Percentiles rank a stretch among this genome's conserved stretches.
Evolutionary conservation across 2,888 invertebrate species (phyloP).

Genomic region (Mantis religiosa): DNA sequence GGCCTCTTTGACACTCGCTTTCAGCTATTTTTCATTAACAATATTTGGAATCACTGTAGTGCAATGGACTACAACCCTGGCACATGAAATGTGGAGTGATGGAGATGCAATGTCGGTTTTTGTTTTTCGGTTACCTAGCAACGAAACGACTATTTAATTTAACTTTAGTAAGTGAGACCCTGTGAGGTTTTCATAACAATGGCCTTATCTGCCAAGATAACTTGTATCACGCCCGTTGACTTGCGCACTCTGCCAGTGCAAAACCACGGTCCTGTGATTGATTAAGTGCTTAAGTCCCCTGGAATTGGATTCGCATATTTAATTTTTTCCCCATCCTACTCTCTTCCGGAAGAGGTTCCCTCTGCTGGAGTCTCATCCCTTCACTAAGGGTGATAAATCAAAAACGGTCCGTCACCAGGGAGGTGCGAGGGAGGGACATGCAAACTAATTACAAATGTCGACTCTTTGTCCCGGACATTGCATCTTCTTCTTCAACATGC

Average conservation of each 20-base stretch:
- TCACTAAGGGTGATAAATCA: slow-evolving; percentile 9
- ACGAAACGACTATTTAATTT: background rate
- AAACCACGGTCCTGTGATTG: slow-evolving; percentile 16
- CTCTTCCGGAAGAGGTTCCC: background rate
- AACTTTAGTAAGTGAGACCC: background rate
- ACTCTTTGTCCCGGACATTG: background rate
- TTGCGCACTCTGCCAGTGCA: background rate
- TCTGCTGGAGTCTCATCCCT: background rate
- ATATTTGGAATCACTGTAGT: too few species aligned
- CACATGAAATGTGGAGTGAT: too few species aligned
- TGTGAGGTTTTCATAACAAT: background rate
- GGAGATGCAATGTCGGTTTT: too few species aligned
- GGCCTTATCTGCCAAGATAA: background rate
- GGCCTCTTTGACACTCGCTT: too few species aligned
- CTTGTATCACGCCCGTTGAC: background rate
- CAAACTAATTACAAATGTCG: slow-evolving; percentile 14
- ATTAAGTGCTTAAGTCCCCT: slow-evolving; percentile 27
- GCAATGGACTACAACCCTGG: too few species aligned
- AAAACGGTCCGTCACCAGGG: slow-evolving; percentile 7
- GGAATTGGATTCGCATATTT: slow-evolving; percentile 29
- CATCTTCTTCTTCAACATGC: background rate
- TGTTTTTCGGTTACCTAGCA: background rate
- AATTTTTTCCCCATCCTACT: slow-evolving; percentile 7
- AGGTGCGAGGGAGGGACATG: background rate
- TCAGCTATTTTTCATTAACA: too few species aligned